These are phyloP conservation scores for Crioceris asparagi DNA, from an alignment of 2,888 invertebrate species.

Conservation along the genomic window DNA sequence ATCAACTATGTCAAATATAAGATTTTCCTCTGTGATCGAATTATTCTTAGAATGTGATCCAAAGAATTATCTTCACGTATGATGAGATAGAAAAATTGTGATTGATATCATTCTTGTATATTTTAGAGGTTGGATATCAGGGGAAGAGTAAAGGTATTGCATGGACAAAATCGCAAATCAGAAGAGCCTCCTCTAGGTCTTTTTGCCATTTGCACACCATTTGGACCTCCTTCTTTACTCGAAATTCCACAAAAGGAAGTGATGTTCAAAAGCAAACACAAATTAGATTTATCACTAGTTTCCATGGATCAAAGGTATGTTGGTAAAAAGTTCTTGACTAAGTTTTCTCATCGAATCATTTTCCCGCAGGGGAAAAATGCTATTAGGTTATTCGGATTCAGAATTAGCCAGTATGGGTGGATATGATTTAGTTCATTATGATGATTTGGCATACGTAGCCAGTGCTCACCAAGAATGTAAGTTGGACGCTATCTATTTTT, in stretches of 20 bases:
- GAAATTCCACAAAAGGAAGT: conserved; percentile 98
- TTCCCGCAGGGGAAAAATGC: conserved; percentile 72
- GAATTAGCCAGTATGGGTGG: conserved; percentile 90
- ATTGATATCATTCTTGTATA: conserved; percentile 21
- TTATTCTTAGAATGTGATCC: too few relatives aligned
- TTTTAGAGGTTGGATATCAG: conserved; percentile 92
- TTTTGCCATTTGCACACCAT: conserved; percentile 97
- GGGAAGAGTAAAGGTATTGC: conserved; percentile 90
- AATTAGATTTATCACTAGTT: conserved; percentile 88
- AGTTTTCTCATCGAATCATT: conserved; percentile 1
- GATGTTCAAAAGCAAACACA: conserved; percentile 99
- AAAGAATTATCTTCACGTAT: too few relatives aligned
- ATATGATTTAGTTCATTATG: conserved; percentile 95
- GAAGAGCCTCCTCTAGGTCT: conserved; percentile 90
- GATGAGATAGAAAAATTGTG: too few relatives aligned
- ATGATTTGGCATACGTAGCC: conserved; percentile 93
- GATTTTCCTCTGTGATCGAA: too few relatives aligned
- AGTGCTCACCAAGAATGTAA: conserved; percentile 99
- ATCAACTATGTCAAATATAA: too few relatives aligned
- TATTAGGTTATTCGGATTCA: conserved; percentile 86
- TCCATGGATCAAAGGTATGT: conserved; percentile 90
- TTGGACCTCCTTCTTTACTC: conserved; percentile 92
- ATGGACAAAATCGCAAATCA: conserved; percentile 91
- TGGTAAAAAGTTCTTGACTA: background rate
- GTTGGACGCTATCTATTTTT: conserved; percentile 37